Evolutionary conservation across 2,797 vertebrate species (phyloP).

Genomic region (Macropodus opercularis): DNA sequence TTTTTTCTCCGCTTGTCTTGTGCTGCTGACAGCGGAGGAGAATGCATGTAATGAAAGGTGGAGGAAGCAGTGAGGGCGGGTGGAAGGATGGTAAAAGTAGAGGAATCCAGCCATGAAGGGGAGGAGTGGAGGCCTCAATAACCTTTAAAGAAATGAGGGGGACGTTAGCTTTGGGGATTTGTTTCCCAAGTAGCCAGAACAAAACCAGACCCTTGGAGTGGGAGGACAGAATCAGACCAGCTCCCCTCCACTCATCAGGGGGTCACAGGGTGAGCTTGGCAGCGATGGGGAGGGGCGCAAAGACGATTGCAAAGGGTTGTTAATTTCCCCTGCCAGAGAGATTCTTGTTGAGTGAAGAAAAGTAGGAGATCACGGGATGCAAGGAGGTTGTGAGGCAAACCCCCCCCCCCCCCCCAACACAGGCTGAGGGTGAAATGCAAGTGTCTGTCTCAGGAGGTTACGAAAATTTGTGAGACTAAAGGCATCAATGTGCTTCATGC

Average conservation of each 20-base stretch:
- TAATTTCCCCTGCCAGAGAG: conserved; percentile 72
- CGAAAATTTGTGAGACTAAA: too few species aligned
- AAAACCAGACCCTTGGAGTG: conserved; percentile 62
- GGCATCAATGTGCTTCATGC: too few species aligned
- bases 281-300: neutral
- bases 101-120: conserved; percentile 47
- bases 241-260: conserved; percentile 57
- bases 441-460: too few species aligned
- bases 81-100: conserved; percentile 28
- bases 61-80: conserved; percentile 27
- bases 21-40: conserved; percentile 61
- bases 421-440: too few species aligned
- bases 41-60: conserved; percentile 53
- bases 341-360: conserved; percentile 62
- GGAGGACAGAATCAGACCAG: conserved; percentile 56
- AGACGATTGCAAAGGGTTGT: conserved; percentile 62
- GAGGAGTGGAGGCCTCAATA: conserved; percentile 38
- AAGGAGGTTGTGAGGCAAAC: conserved; percentile 50
- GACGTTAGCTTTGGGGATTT: conserved; percentile 74
- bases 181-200: conserved; percentile 73
- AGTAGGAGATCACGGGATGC: conserved; percentile 37
- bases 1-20: conserved; percentile 48
- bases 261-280: conserved; percentile 54
- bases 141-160: conserved; percentile 58
- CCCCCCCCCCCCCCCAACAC: too few species aligned